Evolutionary conservation across 1,140 invertebrate genomes (phyloP), one percentile per base, ranked within the genome.

Genomic region (Zaprionus tsacasi): DNA sequence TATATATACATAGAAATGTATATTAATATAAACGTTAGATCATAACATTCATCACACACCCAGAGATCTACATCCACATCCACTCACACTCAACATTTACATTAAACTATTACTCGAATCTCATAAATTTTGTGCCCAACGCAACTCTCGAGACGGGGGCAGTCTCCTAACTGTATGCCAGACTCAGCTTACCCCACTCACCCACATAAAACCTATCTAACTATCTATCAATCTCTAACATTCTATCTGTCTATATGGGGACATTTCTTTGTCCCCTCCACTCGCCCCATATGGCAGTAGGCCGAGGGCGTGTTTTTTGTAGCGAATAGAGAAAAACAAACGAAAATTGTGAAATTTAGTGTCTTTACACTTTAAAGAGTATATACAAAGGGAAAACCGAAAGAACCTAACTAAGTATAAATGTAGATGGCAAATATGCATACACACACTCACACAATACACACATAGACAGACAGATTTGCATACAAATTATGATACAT

Each of bases 331-430:
- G 78, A 75, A 59, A 58, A 71, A 85, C 85, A 88, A 90, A 88
- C 85, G 81, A 88, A 88, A 82, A 88, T 90, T 88, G 85, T 88
- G 85, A 88, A 88, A 88, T 88, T 88, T 88, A 88, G 85, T 88
- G 85, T 88, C 85, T 88, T 88, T 88, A 88, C 85, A 88, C 85
- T 88, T 88, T 88, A 88, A 88, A 88, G 85, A 87, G 74, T 80
- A 87, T 73, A 87, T 88, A 86, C 74, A 86, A 56, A 56, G 60
- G 56, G 58, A 65, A 66, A 68, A 74, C 76, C 40, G 38, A 80
- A 77, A 52, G 70, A 83, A 76, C 55, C 60, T 69, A 77, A 77
- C 69, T 59, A 65, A 76, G 54, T 64, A 52, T 68, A 78, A 78
- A 76, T 71, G 76, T 65, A 59, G 71, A 61, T 67, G 56, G 56